phyloP scores from a whole-genome alignment of 2,113 vertebrate species.

The Cettia cetti region DNA sequence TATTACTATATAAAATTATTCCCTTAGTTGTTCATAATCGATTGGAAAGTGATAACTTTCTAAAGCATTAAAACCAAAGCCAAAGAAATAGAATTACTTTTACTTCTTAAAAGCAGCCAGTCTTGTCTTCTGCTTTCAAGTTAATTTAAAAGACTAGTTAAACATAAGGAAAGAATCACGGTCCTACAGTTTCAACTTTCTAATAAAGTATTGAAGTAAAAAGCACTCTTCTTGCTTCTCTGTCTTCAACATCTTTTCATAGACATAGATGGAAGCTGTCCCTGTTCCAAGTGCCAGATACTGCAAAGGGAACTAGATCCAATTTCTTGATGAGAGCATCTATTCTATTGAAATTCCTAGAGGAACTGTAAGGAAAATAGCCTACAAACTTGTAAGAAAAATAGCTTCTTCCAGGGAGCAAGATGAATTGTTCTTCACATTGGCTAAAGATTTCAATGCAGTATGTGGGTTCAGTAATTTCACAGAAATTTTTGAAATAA shows the following conservation, averaged over 20 bases:
- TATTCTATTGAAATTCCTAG: neutral
- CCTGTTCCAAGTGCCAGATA: neutral
- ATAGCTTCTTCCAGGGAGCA: neutral
- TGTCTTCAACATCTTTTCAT: neutral
- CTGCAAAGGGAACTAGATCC: neutral
- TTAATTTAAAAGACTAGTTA: neutral
- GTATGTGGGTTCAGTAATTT: neutral
- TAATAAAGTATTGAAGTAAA: neutral
- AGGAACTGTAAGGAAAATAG: neutral
- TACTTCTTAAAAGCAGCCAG: neutral
- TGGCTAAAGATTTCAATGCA: neutral
- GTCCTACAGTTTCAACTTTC: neutral
- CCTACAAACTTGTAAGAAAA: neutral
- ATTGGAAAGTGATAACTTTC: neutral
- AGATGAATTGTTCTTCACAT: neutral
- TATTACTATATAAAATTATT: neutral
- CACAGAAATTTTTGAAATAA: neutral
- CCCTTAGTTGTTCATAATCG: neutral
- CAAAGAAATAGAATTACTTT: neutral
- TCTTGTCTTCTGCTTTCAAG: neutral
- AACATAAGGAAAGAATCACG: neutral
- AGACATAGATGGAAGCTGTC: neutral
- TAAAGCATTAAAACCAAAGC: neutral
- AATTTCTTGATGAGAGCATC: neutral
- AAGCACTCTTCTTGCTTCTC: neutral